Conservation (phyloP, 2,888 invertebrate species). For the Odontomyia ornata region DNA sequence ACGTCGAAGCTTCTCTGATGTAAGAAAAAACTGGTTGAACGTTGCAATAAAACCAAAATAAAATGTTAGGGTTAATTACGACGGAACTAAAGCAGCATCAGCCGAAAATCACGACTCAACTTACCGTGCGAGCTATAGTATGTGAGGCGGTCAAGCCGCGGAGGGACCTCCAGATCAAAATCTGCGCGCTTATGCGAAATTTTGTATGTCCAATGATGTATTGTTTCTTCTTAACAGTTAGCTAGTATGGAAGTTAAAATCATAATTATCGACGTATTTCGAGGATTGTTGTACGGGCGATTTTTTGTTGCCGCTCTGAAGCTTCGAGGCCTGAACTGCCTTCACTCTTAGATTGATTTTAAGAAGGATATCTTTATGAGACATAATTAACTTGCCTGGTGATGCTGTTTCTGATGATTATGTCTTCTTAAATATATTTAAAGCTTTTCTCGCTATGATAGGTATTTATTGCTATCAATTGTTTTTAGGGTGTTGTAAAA, state of each 20-base stretch:
- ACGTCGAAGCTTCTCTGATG: background rate
- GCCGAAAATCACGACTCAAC: background rate
- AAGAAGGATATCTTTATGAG: constrained; percentile 1
- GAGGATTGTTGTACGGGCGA: too few relatives aligned
- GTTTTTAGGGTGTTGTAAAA: too few relatives aligned
- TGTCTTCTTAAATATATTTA: background rate
- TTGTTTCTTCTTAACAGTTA: background rate
- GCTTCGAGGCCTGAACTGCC: too few relatives aligned
- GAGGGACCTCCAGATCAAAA: background rate
- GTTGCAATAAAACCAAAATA: background rate
- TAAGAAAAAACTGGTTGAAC: background rate
- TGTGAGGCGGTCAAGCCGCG: background rate
- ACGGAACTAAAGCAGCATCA: constrained; percentile 1
- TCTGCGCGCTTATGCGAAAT: background rate
- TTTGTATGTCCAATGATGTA: background rate
- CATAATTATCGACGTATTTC: too few relatives aligned
- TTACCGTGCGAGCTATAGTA: background rate
- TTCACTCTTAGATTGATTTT: background rate
- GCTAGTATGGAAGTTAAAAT: background rate
- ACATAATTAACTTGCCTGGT: background rate
- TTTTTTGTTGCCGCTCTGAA: too few relatives aligned
- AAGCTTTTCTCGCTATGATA: too few relatives aligned
- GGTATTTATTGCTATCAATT: too few relatives aligned
- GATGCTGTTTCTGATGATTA: background rate
- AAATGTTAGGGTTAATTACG: background rate